Evolutionary conservation across 2,888 invertebrate species (phyloP).

Genomic region (Pyralis farinalis): DNA sequence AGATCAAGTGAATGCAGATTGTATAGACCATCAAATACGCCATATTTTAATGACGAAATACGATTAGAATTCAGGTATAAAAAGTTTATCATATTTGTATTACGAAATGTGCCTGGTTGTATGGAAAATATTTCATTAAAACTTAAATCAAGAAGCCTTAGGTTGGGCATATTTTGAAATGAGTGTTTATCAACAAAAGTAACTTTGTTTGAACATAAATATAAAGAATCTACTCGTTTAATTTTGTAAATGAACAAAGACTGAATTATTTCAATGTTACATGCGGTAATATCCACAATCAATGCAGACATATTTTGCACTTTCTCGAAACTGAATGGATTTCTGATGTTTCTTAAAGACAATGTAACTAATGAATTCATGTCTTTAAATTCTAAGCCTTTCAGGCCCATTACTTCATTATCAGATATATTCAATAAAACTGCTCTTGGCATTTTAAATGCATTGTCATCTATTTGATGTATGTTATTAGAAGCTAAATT

Average conservation of each 20-base stretch:
- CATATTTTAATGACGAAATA: slow-evolving; percentile 21
- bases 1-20: slow-evolving; percentile 17
- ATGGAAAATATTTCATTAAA: slow-evolving; percentile 21
- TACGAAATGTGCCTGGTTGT: slow-evolving; percentile 25
- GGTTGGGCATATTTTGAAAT: slow-evolving; percentile 18
- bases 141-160: slow-evolving; percentile 22
- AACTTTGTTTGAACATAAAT: slow-evolving; percentile 22
- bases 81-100: slow-evolving; percentile 13
- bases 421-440: slow-evolving; percentile 19
- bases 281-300: slow-evolving; percentile 18
- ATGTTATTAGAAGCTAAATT: slow-evolving; percentile 21
- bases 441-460: slow-evolving; percentile 12
- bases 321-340: slow-evolving; percentile 16
- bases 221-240: slow-evolving; percentile 13
- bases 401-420: slow-evolving; percentile 16
- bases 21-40: slow-evolving; percentile 22
- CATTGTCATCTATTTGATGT: slow-evolving; percentile 12
- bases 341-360: slow-evolving; percentile 17
- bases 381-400: slow-evolving; percentile 18
- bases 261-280: slow-evolving; percentile 18
- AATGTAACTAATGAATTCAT: slow-evolving; percentile 15
- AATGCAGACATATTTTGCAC: slow-evolving; percentile 10
- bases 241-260: slow-evolving; percentile 16
- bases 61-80: slow-evolving; percentile 19
- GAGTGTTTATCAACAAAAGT: slow-evolving; percentile 21